These are phyloP conservation scores for Macquaria ambigua DNA, from an alignment of 2,113 vertebrate genomes.

Conservation along the genomic window DNA sequence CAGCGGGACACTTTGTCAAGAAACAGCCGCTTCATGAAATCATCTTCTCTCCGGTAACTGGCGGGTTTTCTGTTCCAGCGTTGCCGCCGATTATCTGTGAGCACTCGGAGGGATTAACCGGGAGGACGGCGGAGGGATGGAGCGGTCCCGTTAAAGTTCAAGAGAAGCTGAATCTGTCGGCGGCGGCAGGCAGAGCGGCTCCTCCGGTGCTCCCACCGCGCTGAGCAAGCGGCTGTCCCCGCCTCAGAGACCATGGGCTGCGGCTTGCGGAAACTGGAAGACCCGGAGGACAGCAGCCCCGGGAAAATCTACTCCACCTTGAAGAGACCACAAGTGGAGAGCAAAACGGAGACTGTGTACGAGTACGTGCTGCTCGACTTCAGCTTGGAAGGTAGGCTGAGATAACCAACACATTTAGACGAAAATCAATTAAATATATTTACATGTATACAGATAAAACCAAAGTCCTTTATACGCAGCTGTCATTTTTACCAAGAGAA, in stretches of 20 bases:
- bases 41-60: not conserved
- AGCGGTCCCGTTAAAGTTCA: slow-evolving; percentile 53
- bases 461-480: not conserved
- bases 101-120: slow-evolving; percentile 31
- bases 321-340: slow-evolving; percentile 97
- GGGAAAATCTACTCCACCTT: slow-evolving; percentile 98
- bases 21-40: not conserved
- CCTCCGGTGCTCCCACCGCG: slow-evolving; percentile 46
- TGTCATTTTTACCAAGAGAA: not conserved
- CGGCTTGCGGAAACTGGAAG: slow-evolving; percentile 95
- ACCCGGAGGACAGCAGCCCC: slow-evolving; percentile 96
- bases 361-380: slow-evolving; percentile 97
- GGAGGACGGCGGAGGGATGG: slow-evolving; percentile 55
- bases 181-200: slow-evolving; percentile 37
- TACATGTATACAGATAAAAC: not conserved
- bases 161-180: slow-evolving; percentile 1
- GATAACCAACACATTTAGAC: not conserved
- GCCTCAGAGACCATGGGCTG: slow-evolving; percentile 91
- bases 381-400: slow-evolving; percentile 92
- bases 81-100: not conserved
- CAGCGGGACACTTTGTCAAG: slow-evolving; percentile 23
- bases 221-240: slow-evolving; percentile 48
- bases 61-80: not conserved
- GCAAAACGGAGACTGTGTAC: slow-evolving; percentile 90
- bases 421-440: not conserved